A percentile compares a stretch with the other conserved stretches of the same genome.
Evolutionary conservation across 2,888 invertebrate species (phyloP).

Genomic region (Odontocolon sp.): DNA sequence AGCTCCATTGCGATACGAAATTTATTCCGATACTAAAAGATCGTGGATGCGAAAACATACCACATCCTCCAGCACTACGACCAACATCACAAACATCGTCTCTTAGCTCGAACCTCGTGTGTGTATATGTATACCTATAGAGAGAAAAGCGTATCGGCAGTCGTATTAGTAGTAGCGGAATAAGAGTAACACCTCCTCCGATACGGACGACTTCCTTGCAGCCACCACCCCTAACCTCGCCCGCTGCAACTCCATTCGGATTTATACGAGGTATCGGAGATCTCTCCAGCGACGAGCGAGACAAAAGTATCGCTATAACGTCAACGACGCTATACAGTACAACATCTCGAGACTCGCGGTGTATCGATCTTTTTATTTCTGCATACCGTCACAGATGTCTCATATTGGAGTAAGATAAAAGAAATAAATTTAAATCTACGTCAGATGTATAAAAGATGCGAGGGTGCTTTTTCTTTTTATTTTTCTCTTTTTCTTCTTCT

Average conservation of each 20-base stretch:
- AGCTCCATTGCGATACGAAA: conserved; percentile 53
- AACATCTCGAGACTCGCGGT: background rate
- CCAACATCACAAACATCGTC: background rate
- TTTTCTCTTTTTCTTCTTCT: background rate
- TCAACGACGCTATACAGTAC: background rate
- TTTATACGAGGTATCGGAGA: conserved; percentile 38
- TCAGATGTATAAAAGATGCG: background rate
- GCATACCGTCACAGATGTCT: background rate
- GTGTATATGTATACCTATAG: no score
- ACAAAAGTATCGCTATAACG: background rate
- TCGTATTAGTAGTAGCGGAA: conserved; percentile 20
- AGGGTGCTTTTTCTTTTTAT: background rate
- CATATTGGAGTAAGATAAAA: background rate
- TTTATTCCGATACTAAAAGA: conserved; percentile 62
- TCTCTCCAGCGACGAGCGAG: conserved; percentile 5
- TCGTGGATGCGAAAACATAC: conserved; percentile 39
- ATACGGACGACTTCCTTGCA: conserved; percentile 16
- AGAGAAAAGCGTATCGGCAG: no score
- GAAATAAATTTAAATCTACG: background rate
- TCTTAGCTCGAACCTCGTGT: background rate
- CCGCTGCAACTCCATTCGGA: conserved; percentile 37
- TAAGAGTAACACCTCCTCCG: background rate
- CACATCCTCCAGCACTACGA: background rate
- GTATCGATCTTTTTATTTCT: background rate
- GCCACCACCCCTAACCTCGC: conserved; percentile 9